Evolutionary conservation across 2,113 vertebrate genomes (phyloP), one percentile per base, ranked within the genome.

Genomic region (Sterna hirundo): DNA sequence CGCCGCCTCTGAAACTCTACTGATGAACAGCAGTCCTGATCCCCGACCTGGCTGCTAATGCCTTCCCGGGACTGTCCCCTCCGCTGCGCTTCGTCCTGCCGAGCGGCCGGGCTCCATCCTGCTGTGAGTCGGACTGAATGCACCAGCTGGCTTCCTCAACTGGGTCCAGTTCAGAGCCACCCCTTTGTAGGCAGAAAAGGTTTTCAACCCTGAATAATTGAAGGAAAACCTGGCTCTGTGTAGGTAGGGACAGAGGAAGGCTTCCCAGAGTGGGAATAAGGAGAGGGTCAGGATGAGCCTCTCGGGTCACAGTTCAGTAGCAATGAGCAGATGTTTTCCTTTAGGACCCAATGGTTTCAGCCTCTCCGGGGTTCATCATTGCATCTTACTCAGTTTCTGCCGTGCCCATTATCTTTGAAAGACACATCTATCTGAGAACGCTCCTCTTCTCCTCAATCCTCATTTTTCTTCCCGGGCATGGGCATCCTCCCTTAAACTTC

Each of bases 401-500:
- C 9, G 0, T 36, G 49, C 12, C 49, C 20, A 13, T 88, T 89
- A 83, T 52, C 88, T 88, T 60, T 4, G 13, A 82, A 83, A 93
- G 42, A 76, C 61, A 61, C 4, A 3, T 86, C 19, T 69, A 17
- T 74, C 55, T 89, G 78, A 4, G 5, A 85, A 66, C 1, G 1
- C 29, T 52, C 34, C 82, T 92, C 66, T 83, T 80, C 64, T 76
- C 46, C 71, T 82, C 69, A 88, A 18, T 49, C 44, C 26, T 94
- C 85, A 94, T 96, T 96, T 93, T 94, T 90, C 80, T 95, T 97
- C 55, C 54, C 2, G 6, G 60, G 62, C 15, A 0, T 85, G 60
- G 86, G 76, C 86, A 90, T 92, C 74, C 49, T 94, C 62, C 34
- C 60, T 92, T 94, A 83, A 86, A 94, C 71, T 85, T 94, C 75